Percentiles rank a stretch among this genome's conserved stretches.
phyloP scores from a whole-genome alignment of 2,888 invertebrate species.

The Steromphala cineraria region DNA sequence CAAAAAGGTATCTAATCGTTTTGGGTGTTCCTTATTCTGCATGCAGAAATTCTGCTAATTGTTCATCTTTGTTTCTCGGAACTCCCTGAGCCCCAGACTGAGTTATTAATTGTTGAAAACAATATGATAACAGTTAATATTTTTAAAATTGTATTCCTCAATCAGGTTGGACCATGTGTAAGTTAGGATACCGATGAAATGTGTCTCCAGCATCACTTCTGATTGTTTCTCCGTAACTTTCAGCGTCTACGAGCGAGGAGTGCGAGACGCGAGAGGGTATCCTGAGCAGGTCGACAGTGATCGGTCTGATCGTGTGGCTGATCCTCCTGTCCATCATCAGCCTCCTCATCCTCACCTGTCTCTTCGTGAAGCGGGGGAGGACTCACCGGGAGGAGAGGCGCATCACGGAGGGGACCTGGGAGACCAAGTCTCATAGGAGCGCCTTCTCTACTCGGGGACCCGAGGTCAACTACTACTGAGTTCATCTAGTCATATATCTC shows the following conservation, averaged over 20 bases:
- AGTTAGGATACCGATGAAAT: too few species aligned
- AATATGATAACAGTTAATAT: too few species aligned
- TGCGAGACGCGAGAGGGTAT: slow-evolving; percentile 2
- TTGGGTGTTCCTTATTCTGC: too few species aligned
- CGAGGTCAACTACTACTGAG: background rate
- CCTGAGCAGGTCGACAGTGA: slow-evolving; percentile 12
- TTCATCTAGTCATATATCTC: too few species aligned
- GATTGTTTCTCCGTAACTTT: background rate
- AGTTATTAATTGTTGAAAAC: too few species aligned
- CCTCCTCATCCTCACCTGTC: background rate
- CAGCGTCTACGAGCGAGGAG: background rate
- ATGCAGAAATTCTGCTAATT: too few species aligned
- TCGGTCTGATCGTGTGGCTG: slow-evolving; percentile 20
- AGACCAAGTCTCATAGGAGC: background rate
- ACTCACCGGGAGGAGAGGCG: background rate
- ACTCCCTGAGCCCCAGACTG: too few species aligned
- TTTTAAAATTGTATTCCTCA: too few species aligned
- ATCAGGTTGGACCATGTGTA: too few species aligned
- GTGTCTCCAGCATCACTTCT: too few species aligned
- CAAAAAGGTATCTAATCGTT: too few species aligned
- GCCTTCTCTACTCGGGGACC: background rate
- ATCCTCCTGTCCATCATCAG: slow-evolving; percentile 4
- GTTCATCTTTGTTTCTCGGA: too few species aligned
- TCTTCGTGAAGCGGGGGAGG: background rate
- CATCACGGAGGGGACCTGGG: background rate